Evolutionary conservation across 2,888 invertebrate genomes (phyloP).

Genomic region (Torymus tubicola): DNA sequence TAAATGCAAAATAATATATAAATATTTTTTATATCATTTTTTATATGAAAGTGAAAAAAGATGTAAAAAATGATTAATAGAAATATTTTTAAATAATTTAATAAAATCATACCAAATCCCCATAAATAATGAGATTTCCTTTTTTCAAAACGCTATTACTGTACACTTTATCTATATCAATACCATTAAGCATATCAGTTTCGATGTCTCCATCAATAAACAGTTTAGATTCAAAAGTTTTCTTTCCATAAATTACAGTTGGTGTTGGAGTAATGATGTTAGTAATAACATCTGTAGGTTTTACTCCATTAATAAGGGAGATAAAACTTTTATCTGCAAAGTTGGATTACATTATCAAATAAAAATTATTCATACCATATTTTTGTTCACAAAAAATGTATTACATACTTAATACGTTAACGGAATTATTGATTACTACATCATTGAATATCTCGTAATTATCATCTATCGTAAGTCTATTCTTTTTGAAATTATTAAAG

Average conservation of each 20-base stretch:
- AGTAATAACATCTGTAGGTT: constrained; percentile 62
- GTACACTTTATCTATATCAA: constrained; percentile 60
- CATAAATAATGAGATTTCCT: constrained; percentile 63
- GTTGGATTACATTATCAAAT: not conserved
- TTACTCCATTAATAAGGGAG: constrained; percentile 63
- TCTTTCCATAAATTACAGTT: constrained; percentile 59
- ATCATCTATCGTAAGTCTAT: constrained; percentile 63
- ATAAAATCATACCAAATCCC: constrained; percentile 64
- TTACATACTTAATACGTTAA: constrained; percentile 64
- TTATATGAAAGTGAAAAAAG: too few relatives aligned
- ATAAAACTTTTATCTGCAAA: constrained; percentile 60
- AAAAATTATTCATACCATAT: not conserved
- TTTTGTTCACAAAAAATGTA: too few relatives aligned
- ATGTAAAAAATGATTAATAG: not conserved
- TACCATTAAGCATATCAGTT: constrained; percentile 59
- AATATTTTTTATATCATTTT: not conserved
- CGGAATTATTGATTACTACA: constrained; percentile 62
- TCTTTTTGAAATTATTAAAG: constrained; percentile 65
- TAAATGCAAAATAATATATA: not conserved
- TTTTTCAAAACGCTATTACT: constrained; percentile 60
- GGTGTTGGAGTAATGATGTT: constrained; percentile 57
- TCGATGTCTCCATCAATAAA: constrained; percentile 60
- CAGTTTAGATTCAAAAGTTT: constrained; percentile 61
- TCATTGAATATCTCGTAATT: constrained; percentile 60
- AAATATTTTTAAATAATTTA: constrained; percentile 3